phyloP scores from a whole-genome alignment of 2,113 vertebrate species.

The Solenodon paradoxus region DNA sequence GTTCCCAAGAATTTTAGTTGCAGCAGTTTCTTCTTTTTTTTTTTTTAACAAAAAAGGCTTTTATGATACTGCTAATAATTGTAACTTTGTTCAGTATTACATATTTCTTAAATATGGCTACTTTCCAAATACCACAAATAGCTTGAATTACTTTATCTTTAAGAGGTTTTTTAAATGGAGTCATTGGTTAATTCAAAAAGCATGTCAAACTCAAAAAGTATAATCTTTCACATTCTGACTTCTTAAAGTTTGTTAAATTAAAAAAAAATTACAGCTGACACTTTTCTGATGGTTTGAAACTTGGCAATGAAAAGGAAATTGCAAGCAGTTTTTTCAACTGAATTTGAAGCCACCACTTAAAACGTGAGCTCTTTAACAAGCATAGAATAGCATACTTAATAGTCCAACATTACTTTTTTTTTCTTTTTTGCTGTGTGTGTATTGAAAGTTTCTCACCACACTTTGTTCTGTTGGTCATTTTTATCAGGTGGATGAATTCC shows the following conservation, averaged over 20 bases:
- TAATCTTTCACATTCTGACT: slow-evolving; percentile 1
- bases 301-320: slow-evolving; percentile 19
- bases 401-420: background rate
- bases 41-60: slow-evolving; percentile 29
- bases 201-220: background rate
- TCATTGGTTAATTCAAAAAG: background rate
- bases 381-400: background rate
- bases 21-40: background rate
- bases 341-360: background rate
- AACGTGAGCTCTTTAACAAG: background rate
- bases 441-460: background rate
- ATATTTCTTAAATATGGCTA: slow-evolving; percentile 37
- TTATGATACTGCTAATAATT: slow-evolving; percentile 51
- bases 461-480: background rate
- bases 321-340: background rate
- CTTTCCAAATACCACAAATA: slow-evolving; percentile 59
- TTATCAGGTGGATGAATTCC: background rate
- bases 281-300: slow-evolving; percentile 1
- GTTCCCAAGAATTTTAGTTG: slow-evolving; percentile 9
- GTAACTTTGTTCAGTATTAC: slow-evolving; percentile 5
- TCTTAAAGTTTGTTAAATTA: background rate
- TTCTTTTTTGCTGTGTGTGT: background rate
- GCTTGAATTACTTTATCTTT: slow-evolving; percentile 26
- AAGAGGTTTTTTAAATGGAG: background rate
- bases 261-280: background rate